A percentile compares a stretch with the other conserved stretches of the same genome.
phyloP scores from a whole-genome alignment of 2,797 vertebrate genomes.

The Malacoctenus gilli region DNA sequence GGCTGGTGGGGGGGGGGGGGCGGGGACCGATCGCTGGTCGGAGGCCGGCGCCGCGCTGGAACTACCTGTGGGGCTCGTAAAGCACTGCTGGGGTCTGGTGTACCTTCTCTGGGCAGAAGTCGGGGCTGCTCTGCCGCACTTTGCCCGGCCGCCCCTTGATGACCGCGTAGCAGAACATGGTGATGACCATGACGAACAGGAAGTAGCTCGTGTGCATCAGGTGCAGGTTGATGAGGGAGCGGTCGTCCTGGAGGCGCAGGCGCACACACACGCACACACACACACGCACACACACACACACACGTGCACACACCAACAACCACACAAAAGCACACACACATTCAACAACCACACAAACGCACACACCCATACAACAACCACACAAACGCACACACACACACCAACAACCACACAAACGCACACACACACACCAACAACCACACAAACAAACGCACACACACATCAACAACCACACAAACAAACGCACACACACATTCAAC shows the following conservation, averaged over 20 bases:
- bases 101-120: constrained; percentile 97
- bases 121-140: constrained; percentile 88
- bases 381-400: no score
- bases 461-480: no score
- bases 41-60: constrained; percentile 18
- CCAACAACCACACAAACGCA: no score
- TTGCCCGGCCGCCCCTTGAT: constrained; percentile 97
- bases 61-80: constrained; percentile 64
- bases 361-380: no score
- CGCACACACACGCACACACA: no score
- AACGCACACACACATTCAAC: no score
- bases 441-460: no score
- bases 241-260: constrained; percentile 87
- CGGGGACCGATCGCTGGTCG: constrained; percentile 50
- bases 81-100: constrained; percentile 54
- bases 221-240: constrained; percentile 97
- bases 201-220: constrained; percentile 99
- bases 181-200: constrained; percentile 99
- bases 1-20: constrained; percentile 29
- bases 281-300: no score
- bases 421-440: no score
- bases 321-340: no score
- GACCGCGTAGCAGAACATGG: constrained; percentile 99
- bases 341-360: no score
- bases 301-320: no score